These are phyloP conservation scores for Pristionchus arcanus DNA, from an alignment of 2,888 invertebrate genomes.

Conservation along the genomic window DNA sequence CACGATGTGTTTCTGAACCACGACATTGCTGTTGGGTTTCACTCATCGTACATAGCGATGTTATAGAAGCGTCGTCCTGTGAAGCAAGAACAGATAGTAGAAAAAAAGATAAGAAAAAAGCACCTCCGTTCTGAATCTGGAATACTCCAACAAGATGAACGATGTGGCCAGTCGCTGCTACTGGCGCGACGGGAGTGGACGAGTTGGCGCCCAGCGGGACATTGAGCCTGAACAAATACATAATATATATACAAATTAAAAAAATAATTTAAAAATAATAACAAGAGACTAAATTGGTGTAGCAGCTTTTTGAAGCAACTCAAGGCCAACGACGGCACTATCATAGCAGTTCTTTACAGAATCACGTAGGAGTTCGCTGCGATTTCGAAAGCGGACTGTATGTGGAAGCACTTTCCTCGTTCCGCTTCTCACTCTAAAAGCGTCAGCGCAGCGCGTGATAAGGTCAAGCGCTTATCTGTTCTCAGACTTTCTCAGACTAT, in stretches of 20 bases:
- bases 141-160: constrained; percentile 48
- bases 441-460: not conserved
- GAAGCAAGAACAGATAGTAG: too few species aligned
- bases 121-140: constrained; percentile 39
- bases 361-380: too few species aligned
- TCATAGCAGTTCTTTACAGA: too few species aligned
- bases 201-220: constrained; percentile 8
- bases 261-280: not conserved
- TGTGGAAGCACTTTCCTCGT: not conserved
- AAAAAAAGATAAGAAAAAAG: too few species aligned
- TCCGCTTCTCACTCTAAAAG: not conserved
- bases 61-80: too few species aligned
- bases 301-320: too few species aligned
- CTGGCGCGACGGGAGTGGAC: not conserved
- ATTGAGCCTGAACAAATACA: not conserved
- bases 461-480: not conserved
- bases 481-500: not conserved
- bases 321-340: too few species aligned
- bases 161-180: constrained; percentile 49
- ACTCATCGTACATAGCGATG: not conserved
- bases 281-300: too few species aligned
- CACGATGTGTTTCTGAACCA: too few species aligned
- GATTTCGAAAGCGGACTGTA: too few species aligned
- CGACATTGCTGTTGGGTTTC: not conserved
- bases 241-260: not conserved